Conservation (phyloP, 2,888 invertebrate species). For the Melinaea marsaeus region DNA sequence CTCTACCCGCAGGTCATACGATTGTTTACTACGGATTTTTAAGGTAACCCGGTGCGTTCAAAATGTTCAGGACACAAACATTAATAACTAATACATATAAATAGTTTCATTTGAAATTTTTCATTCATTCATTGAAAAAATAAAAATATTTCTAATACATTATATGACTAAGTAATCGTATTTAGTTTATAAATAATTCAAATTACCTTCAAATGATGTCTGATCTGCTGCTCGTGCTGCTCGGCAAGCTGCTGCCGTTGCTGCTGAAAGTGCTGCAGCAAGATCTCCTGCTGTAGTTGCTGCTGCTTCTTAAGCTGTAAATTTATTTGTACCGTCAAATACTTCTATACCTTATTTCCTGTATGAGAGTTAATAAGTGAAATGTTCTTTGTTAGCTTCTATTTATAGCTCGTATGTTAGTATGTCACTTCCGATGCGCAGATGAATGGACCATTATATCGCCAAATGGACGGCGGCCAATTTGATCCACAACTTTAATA, state of each 20-base stretch:
- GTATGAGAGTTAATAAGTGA: not conserved
- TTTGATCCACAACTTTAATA: conserved; percentile 23
- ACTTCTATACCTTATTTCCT: conserved; percentile 1
- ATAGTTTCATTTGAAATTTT: no score
- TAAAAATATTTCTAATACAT: no score
- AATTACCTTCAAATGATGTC: conserved; percentile 90
- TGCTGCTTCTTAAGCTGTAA: conserved; percentile 95
- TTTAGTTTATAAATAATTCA: not conserved
- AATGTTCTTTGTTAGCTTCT: not conserved
- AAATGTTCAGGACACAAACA: no score
- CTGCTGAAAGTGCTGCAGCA: conserved; percentile 93
- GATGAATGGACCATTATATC: conserved; percentile 27
- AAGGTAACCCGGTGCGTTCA: no score
- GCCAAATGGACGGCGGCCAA: conserved; percentile 30
- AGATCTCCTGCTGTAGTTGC: conserved; percentile 93
- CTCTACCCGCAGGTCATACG: no score
- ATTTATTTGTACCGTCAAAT: conserved; percentile 26
- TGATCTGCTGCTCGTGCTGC: conserved; percentile 92
- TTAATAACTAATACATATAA: no score
- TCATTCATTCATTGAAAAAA: no score
- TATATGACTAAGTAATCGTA: no score
- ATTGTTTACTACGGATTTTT: no score
- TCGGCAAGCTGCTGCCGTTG: conserved; percentile 93
- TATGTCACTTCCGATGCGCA: conserved; percentile 21
- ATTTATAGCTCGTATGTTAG: conserved; percentile 9